Evolutionary conservation across 2,888 invertebrate species (phyloP), one percentile per base, ranked within the genome.

Genomic region (Blera fallax): DNA sequence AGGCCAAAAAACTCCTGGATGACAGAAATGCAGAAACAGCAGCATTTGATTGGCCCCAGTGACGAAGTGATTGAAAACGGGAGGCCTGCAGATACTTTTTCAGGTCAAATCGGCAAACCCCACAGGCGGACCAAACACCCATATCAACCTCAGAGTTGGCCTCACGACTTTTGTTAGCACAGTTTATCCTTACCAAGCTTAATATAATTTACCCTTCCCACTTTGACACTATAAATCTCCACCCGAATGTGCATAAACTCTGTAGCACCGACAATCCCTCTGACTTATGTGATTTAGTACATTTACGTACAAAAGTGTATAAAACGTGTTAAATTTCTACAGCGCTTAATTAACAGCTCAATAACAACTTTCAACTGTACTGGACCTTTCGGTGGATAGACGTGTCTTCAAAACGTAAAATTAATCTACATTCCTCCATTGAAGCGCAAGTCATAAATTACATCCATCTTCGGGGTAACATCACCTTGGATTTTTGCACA

Each of bases 361-460:
- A 24, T 82, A 40, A 60, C 69, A 40, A 60, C 69, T 70, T 64
- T 52, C 69, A 69, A 52, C 62, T 48, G 3, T 45, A 37, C 43
- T 43, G 32, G 29, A 24, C 34, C 50, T 54, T 60, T 52, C 10
- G 21, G 40, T 8, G 65, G 48, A 58, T 45, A 62, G 21, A 40
- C 56, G 24, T 60, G 18, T 67, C 16, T 5, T 56, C 11, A 27
- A 34, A 21, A 29, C n/a, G 34, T 3, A 54, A 81, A 43, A 70
- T 69, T 62, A 54, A 56, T 62, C 58, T 29, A 21, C 65, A 64
- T n/a, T 40, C 40, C 58, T 40, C 34, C 54, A 60, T 60, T 34
- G 54, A 60, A 29, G 45, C 37, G 34, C 45, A 21, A 48, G 62
- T 58, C 24, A 65, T 84, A 70, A 84, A 80, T 80, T 52, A 69